Evolutionary conservation across 2,888 invertebrate genomes (phyloP).

Genomic region (Macropis europaea): DNA sequence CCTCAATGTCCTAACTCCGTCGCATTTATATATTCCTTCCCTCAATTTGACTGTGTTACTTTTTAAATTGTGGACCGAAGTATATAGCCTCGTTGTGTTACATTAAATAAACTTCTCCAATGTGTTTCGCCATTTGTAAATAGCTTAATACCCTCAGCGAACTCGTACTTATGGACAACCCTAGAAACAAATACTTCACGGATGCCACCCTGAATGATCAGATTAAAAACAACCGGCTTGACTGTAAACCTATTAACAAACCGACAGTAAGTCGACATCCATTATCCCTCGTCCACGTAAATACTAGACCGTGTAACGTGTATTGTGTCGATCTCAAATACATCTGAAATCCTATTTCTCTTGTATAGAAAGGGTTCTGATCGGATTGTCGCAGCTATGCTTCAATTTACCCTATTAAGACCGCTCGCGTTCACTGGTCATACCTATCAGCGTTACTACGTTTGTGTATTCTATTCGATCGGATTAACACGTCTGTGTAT

Average conservation of each 20-base stretch:
- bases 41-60: too few species aligned
- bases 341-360: slow-evolving; percentile 17
- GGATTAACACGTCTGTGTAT: slow-evolving; percentile 3
- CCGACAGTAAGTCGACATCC: neutral
- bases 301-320: neutral
- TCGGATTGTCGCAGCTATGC: slow-evolving; percentile 25
- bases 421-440: neutral
- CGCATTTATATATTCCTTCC: too few species aligned
- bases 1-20: too few species aligned
- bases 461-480: neutral
- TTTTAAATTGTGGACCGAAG: too few species aligned
- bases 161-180: too few species aligned
- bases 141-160: too few species aligned
- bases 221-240: too few species aligned
- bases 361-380: slow-evolving; percentile 1
- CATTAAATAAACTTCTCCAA: too few species aligned
- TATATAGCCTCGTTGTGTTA: too few species aligned
- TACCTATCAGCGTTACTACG: slow-evolving; percentile 12
- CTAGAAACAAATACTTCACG: too few species aligned
- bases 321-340: neutral
- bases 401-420: slow-evolving; percentile 34
- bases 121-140: too few species aligned
- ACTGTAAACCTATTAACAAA: slow-evolving; percentile 14
- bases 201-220: too few species aligned
- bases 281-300: slow-evolving; percentile 4